These are phyloP conservation scores for Diarsia mendica DNA, from an alignment of 2,888 invertebrate species.

Conservation along the genomic window DNA sequence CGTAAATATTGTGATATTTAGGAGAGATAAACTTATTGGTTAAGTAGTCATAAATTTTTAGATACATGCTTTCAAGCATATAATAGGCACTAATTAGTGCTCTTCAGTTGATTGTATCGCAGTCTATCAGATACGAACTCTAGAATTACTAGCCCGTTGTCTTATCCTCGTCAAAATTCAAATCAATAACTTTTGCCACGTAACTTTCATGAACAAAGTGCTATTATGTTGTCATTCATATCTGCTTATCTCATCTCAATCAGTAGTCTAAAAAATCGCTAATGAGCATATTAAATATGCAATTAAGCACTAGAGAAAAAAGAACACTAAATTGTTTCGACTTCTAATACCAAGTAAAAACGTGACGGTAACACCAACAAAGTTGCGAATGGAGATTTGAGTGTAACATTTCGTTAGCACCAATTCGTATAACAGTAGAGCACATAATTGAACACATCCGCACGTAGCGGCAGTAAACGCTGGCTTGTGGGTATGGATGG, in stretches of 20 bases:
- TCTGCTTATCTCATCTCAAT: slow-evolving; percentile 45
- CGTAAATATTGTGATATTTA: slow-evolving; percentile 15
- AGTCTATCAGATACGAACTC: not conserved
- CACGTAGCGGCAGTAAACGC: slow-evolving; percentile 49
- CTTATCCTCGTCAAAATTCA: slow-evolving; percentile 1
- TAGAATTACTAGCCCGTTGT: not conserved
- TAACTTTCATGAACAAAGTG: slow-evolving; percentile 46
- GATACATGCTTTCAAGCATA: not conserved
- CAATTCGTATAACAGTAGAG: slow-evolving; percentile 60
- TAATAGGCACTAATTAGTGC: not conserved
- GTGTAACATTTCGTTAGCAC: slow-evolving; percentile 41
- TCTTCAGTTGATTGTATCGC: not conserved
- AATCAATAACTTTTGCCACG: slow-evolving; percentile 16
- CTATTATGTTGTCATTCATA: slow-evolving; percentile 33
- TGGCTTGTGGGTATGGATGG: slow-evolving; percentile 55
- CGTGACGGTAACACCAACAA: slow-evolving; percentile 37
- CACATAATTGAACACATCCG: slow-evolving; percentile 61
- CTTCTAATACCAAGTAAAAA: slow-evolving; percentile 54
- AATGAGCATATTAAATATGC: slow-evolving; percentile 55
- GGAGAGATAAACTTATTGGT: not conserved
- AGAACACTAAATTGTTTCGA: slow-evolving; percentile 38
- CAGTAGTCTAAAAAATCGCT: slow-evolving; percentile 43
- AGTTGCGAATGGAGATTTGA: slow-evolving; percentile 16
- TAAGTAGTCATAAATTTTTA: not conserved
- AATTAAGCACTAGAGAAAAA: slow-evolving; percentile 53